Conservation (phyloP, 2,797 vertebrate genomes). For the Rhinoraja longicauda region DNA sequence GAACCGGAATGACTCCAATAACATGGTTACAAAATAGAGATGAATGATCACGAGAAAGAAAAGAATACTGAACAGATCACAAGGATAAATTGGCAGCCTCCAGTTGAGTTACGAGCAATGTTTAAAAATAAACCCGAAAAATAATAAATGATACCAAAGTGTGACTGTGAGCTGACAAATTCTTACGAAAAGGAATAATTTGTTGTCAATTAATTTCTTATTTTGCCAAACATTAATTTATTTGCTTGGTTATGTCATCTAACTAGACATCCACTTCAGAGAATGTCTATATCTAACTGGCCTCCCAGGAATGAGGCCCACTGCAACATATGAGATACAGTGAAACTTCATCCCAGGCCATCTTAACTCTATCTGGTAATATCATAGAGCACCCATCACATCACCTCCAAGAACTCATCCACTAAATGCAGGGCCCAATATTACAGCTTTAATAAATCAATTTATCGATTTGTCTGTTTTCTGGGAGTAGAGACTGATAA, state of each 20-base stretch:
- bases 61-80: background rate
- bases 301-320: no score
- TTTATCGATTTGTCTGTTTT: no score
- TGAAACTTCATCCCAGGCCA: no score
- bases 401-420: no score
- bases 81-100: background rate
- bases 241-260: background rate
- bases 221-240: no score
- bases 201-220: background rate
- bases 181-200: background rate
- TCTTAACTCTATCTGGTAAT: no score
- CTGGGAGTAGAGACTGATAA: no score
- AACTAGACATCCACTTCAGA: background rate
- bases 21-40: background rate
- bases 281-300: background rate
- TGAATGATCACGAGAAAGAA: background rate
- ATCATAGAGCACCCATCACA: no score
- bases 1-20: background rate
- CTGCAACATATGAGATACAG: no score
- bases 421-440: no score
- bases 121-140: background rate
- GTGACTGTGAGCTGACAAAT: background rate
- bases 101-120: background rate
- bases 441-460: no score
- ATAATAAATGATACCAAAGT: background rate